Evolutionary conservation across 2,888 invertebrate species (phyloP).

Genomic region (Anarsia innoxiella): DNA sequence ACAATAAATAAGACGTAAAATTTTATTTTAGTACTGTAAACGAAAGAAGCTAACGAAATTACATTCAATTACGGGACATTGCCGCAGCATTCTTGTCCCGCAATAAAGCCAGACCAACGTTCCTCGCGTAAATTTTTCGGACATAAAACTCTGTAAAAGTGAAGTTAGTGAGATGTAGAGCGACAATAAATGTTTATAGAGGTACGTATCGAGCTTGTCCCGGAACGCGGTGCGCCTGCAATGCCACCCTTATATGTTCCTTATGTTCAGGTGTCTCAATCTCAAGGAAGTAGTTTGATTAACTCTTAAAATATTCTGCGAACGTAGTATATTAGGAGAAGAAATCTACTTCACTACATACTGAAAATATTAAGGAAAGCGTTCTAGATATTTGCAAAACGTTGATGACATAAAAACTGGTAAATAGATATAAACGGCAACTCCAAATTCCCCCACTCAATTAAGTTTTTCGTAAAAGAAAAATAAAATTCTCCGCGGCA

Average conservation of each 20-base stretch:
- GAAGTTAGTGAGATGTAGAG: slow-evolving; percentile 70
- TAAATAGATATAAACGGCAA: no score
- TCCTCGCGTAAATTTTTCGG: slow-evolving; percentile 71
- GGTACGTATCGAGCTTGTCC: slow-evolving; percentile 20
- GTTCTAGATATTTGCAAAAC: no score
- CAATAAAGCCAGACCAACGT: slow-evolving; percentile 64
- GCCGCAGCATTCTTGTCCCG: slow-evolving; percentile 58
- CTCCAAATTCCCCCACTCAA: slow-evolving; percentile 47
- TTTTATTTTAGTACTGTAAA: slow-evolving; percentile 71
- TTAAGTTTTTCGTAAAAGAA: slow-evolving; percentile 53
- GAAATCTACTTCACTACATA: no score
- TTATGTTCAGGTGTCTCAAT: no score
- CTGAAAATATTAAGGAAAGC: no score
- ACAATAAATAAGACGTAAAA: slow-evolving; percentile 72
- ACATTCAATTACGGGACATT: slow-evolving; percentile 68
- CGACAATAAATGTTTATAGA: slow-evolving; percentile 71
- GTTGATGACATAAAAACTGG: no score
- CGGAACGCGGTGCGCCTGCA: background rate
- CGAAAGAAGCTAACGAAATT: slow-evolving; percentile 72
- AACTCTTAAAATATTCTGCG: no score
- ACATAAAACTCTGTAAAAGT: slow-evolving; percentile 73
- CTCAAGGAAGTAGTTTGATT: no score
- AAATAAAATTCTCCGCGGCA: slow-evolving; percentile 48
- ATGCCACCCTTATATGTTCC: no score
- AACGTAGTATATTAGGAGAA: no score